phyloP scores from a whole-genome alignment of 2,113 vertebrate genomes.

The Hypanus sabinus region DNA sequence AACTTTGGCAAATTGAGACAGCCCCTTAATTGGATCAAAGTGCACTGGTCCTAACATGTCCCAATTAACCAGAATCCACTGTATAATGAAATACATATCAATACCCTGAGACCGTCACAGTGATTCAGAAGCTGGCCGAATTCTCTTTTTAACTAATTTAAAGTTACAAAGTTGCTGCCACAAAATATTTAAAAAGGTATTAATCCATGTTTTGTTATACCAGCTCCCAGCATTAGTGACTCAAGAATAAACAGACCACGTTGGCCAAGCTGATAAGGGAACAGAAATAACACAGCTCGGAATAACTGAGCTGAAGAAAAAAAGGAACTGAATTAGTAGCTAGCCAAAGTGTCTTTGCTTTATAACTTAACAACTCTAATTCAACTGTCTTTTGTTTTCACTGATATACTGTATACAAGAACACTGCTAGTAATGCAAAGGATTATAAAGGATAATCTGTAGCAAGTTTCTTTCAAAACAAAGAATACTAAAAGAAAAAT shows the following conservation, averaged over 20 bases:
- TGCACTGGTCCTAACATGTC: too few relatives aligned
- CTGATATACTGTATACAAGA: not conserved
- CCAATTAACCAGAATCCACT: too few relatives aligned
- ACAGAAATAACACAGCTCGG: not conserved
- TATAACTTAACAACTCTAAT: too few relatives aligned
- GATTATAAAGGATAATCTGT: not conserved
- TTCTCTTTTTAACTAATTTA: not conserved
- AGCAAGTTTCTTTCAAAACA: not conserved
- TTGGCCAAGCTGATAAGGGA: not conserved
- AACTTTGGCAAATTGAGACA: too few relatives aligned
- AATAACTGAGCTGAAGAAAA: not conserved
- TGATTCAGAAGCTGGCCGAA: too few relatives aligned
- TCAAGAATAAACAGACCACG: not conserved
- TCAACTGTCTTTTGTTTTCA: not conserved
- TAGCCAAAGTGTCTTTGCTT: not conserved
- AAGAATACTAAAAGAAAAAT: too few relatives aligned
- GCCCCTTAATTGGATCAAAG: too few relatives aligned
- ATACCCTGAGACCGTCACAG: not conserved
- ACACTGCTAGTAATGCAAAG: not conserved
- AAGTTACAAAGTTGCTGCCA: not conserved
- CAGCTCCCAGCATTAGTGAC: not conserved
- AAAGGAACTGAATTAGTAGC: not conserved
- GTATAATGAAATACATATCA: not conserved
- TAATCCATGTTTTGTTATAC: not conserved
- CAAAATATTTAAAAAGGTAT: not conserved